phyloP scores from a whole-genome alignment of 2,797 vertebrate genomes.

The Melanotaenia maccullochi region DNA sequence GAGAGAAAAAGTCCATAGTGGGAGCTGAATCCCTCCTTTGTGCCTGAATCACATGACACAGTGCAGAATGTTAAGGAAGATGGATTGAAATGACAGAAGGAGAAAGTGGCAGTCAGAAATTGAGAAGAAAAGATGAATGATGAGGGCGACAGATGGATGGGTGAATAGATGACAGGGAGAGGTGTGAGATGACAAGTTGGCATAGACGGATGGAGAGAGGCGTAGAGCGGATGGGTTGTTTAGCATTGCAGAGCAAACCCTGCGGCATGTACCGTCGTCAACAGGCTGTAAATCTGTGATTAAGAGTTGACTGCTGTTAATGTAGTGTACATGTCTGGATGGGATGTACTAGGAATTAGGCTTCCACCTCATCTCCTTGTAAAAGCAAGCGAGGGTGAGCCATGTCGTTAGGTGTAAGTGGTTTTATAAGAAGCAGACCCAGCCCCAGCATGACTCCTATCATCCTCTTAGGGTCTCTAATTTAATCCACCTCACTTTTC shows the following conservation, averaged over 20 bases:
- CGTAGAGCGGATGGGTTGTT: slow-evolving; percentile 35
- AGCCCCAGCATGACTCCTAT: slow-evolving; percentile 56
- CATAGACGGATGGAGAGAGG: slow-evolving; percentile 38
- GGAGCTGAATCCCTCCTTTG: slow-evolving; percentile 42
- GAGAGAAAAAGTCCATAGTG: slow-evolving; percentile 54
- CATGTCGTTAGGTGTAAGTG: slow-evolving; percentile 61
- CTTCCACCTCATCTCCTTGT: slow-evolving; percentile 37
- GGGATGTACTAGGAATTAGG: slow-evolving; percentile 54
- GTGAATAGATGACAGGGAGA: slow-evolving; percentile 38
- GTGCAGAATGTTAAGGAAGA: slow-evolving; percentile 27
- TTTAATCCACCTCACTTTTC: slow-evolving; percentile 63
- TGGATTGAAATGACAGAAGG: slow-evolving; percentile 27
- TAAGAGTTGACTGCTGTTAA: slow-evolving; percentile 56
- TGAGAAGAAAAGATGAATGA: slow-evolving; percentile 46
- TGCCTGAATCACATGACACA: slow-evolving; percentile 13
- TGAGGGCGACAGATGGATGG: slow-evolving; percentile 43
- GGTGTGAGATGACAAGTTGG: slow-evolving; percentile 50
- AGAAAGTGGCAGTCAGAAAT: slow-evolving; percentile 16
- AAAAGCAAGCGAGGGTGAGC: slow-evolving; percentile 44
- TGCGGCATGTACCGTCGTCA: background rate
- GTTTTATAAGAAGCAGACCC: slow-evolving; percentile 51
- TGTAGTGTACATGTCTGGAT: slow-evolving; percentile 54
- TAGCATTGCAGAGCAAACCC: slow-evolving; percentile 30
- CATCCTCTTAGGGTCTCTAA: slow-evolving; percentile 74
- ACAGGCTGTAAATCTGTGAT: slow-evolving; percentile 63